Base-by-base conservation (phyloP, 2,113 vertebrate species). In the Forbesichthys papilliferus region DNA sequence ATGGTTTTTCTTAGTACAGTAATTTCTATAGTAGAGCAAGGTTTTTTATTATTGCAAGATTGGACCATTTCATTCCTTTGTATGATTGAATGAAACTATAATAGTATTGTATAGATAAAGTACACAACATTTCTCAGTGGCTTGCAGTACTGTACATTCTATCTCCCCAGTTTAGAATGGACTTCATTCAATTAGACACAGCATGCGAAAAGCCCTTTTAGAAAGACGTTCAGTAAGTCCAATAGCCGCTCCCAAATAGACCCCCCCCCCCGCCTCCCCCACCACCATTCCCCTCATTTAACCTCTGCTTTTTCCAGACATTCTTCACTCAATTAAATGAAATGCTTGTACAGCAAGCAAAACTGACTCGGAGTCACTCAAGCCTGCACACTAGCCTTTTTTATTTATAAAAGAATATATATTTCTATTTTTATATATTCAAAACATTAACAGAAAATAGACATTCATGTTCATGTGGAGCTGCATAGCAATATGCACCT, bases 11-110 rank as follows among this genome's bases (percentile, higher is more conserved):
- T 52, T 52, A 12, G 13, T 10, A 12, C 13, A 11, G 11, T 52
- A 52, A 11, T 52, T 52, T 52, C 13, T 52, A 42, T 42, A 8
- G 36, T 42, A 42, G 36, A 42, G 7, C 36, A 42, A 8, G 7
- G 36, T 42, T 42, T 42, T 42, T 42, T 5, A 27, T 27, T 42
- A 8, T 42, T 42, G 36, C 36, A 42, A 42, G 36, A 42, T 42
- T 42, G 36, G 36, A 8, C 36, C 33, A n/a, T 74, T 73, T 11
- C 12, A 65, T 14, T 47, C 42, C 51, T 68, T 64, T 20, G 34
- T 67, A 9, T 36, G 49, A 61, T 46, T 20, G 63, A 57, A 59
- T 27, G 33, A 5, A 27, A 33, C 8, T 42, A 42, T 42, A 42
- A 51, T 54, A 13, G 13, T 33, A 58, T 2, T 9, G 4, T 55